Conservation (phyloP, 2,888 invertebrate species). For the Trissolcus brochymenae region DNA sequence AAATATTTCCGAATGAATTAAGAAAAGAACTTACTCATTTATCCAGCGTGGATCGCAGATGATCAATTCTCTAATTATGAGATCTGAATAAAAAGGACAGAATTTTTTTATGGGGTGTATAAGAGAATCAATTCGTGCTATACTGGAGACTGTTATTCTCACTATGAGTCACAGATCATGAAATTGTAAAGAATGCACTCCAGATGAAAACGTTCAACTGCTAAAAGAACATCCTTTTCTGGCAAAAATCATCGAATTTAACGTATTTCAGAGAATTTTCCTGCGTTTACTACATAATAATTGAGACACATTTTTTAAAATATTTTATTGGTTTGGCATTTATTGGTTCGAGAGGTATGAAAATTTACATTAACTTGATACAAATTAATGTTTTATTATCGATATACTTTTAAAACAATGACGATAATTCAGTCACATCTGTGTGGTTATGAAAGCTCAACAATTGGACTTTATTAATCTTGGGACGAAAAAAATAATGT, state of each 20-base stretch:
- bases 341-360: no score
- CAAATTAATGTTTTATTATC: no score
- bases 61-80: constrained; percentile 27
- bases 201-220: constrained; percentile 12
- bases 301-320: no score
- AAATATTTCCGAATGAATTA: constrained; percentile 38
- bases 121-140: constrained; percentile 36
- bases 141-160: constrained; percentile 23
- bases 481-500: constrained; percentile 17
- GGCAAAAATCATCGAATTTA: no score
- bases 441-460: constrained; percentile 9
- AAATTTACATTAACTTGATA: no score
- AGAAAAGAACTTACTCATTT: background rate
- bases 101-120: constrained; percentile 24
- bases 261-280: no score
- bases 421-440: no score
- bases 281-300: no score
- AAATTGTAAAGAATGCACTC: constrained; percentile 29
- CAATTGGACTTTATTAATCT: constrained; percentile 22
- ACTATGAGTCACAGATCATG: constrained; percentile 17
- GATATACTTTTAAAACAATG: no score
- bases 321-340: no score
- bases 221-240: constrained; percentile 35
- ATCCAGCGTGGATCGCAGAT: constrained; percentile 1
- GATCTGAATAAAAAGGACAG: constrained; percentile 24